Base-by-base conservation (phyloP, 1,140 invertebrate species). In the Lanistes nyassanus region DNA sequence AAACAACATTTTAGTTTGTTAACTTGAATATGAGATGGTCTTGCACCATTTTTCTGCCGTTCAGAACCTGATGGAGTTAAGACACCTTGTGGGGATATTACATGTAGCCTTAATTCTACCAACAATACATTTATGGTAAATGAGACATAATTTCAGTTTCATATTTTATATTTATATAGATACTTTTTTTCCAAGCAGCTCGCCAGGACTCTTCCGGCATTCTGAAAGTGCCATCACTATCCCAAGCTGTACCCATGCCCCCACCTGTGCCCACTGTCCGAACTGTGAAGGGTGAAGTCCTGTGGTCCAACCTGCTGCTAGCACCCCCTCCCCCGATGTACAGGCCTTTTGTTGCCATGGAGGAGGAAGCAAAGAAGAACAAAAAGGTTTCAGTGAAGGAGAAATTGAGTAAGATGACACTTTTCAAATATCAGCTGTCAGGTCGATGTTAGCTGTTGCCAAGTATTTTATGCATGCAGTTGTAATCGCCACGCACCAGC, bases 291-390 rank as follows among this genome's bases (percentile, higher is more conserved):
- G 87, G 87, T 2, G 39, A 67, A 16, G 81, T 80, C 71, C 69
- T 77, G 36, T 87, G 82, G 83, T 51, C 74, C 13, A 80, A 82
- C 39, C 80, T 88, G 6, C 73, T 79, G 29, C 75, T 88, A 34
- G 80, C 83, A 23, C 83, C 85, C n/a, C 81, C 87, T 0, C 87
- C 87, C 39, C 86, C 87, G 31, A 83, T 86, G 79, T 88, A 87
- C 76, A 73, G 84, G 58, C 85, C 86, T 2, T 87, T 86, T 80
- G 79, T 82, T 29, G 76, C 75, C 53, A 74, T 80, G 76, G 76
- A 78, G 58, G 73, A 77, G 65, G 79, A 77, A 58, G 74, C 65
- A 37, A 78, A 74, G 47, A 76, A 62, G 37, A 53, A 26, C 51
- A 77, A 68, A 39, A 53, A 65, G 55, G 5, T 42, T 36, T 47